Evolutionary conservation across 2,888 invertebrate genomes (phyloP), one percentile per base, ranked within the genome.

Genomic region (Ferdinandea cuprea): DNA sequence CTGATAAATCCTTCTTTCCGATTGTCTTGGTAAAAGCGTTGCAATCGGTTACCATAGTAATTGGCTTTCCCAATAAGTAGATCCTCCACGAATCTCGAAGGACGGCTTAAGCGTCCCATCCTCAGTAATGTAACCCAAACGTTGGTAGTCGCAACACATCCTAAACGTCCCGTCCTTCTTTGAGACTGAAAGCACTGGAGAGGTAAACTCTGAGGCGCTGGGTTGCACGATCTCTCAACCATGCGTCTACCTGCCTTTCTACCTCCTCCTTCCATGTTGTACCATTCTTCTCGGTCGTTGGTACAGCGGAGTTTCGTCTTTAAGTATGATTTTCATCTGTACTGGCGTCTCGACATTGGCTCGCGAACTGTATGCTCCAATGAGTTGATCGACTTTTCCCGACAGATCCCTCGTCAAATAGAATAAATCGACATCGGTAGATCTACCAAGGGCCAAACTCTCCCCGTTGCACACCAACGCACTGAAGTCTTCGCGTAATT

Each of bases 121-220:
- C 35, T 66, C 66, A 17, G 69, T 54, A 7, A 54, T 17, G 19
- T 77, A 68, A 3, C 73, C 77, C 0, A 85, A 15, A 35, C 52
- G 42, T 21, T 54, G 61, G 19, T 68, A 68, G 50, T 77, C 66
- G 25, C 50, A 46, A 35, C 63, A 63, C 11, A 71, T 19, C 30
- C 59, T 2, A 32, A 58, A 50, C 1, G 40, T 42, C 17, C 61
- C 73, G 32, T 80, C 56, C 21, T 73, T 80, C 28, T 79, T 66
- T 4, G 42, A 30, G 4, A 56, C 72, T 1, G 73, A 46, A 2
- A 71, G 61, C 9, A 76, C 68, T 17, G 66, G 66, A n/a, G 63
- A 30, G n/a, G 56, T 37, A 50, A 50, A 61, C 19, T 66, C 72
- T 19, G 50, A 37, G 40, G 25, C 21, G 52, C 30, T 58, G 5